Base-by-base conservation (phyloP, 2,888 invertebrate genomes). In the Cephus runcator region DNA sequence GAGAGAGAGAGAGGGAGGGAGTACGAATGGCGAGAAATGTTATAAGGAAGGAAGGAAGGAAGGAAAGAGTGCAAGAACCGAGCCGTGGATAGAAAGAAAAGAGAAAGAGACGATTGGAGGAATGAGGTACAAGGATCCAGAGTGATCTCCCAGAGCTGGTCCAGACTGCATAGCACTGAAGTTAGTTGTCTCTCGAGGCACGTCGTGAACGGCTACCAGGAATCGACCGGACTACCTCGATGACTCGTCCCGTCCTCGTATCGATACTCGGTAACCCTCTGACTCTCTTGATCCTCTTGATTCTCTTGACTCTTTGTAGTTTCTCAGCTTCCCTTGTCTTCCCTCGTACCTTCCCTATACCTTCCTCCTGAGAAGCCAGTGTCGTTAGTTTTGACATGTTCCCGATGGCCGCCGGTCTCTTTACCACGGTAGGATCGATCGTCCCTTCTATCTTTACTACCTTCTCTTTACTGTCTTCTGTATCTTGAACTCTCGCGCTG, bases 101-200 rank as follows among this genome's bases (percentile, higher is more conserved):
- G 56, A 75, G 23, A 40, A 68, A 73, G 73, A 73, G 69, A 74
- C 33, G 77, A 76, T 81, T 74, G 79, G 81, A 83, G 76, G 40
- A 79, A 71, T 23, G 56, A 79, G 76, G 81, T 82, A 84, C 84
- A 83, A 83, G 82, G 85, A 56, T 56, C 23, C 56, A 56, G 56
- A 56, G 56, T 56, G 56, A 56, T 56, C 56, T 56, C 56, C 56
- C 56, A 80, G 82, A 85, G 85, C 86, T 83, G 84, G 82, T 85
- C 85, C 83, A 85, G 88, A 88, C 87, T 81, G 84, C 85, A 85
- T 86, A 86, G 86, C 85, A 85, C 84, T 83, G 85, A 82, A 83
- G 86, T 87, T 90, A 88, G 88, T 91, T 91, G 89, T 89, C 88
- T 91, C 87, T 86, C 90, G 86, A 88, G 86, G 88, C 91, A 91